Conservation (phyloP, 2,888 invertebrate species). For the Ormyrus nitidulus region DNA sequence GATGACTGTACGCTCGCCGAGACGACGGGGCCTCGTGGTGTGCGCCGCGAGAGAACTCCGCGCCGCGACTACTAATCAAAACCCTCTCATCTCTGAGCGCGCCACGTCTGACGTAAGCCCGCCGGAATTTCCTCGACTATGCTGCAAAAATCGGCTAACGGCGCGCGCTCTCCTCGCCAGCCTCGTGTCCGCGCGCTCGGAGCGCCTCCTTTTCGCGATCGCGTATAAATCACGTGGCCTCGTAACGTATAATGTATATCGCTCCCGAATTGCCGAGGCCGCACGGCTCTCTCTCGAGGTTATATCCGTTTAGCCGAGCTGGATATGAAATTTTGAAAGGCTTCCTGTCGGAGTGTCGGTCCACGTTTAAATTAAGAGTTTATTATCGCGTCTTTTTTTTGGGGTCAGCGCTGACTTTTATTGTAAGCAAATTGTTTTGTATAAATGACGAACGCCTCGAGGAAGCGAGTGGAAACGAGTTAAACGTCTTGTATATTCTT, state of each 20-base stretch:
- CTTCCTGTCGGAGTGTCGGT: no score
- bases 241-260: not conserved
- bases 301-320: no score
- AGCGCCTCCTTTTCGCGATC: not conserved
- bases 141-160: not conserved
- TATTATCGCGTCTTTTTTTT: no score
- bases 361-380: no score
- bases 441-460: no score
- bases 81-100: conserved; percentile 13
- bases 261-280: conserved; percentile 17
- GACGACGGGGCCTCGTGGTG: not conserved
- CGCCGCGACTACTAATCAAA: conserved; percentile 23
- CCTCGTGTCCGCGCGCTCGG: not conserved
- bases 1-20: not conserved
- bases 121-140: conserved; percentile 38
- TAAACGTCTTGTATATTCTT: no score
- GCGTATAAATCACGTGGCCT: not conserved
- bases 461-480: no score
- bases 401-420: no score
- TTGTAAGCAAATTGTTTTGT: no score
- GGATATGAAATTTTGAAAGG: no score
- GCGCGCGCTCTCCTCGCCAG: no score
- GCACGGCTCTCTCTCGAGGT: no score
- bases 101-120: conserved; percentile 39
- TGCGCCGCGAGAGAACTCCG: not conserved